Evolutionary conservation across 2,888 invertebrate species (phyloP).

Genomic region (Diabrotica balteata): DNA sequence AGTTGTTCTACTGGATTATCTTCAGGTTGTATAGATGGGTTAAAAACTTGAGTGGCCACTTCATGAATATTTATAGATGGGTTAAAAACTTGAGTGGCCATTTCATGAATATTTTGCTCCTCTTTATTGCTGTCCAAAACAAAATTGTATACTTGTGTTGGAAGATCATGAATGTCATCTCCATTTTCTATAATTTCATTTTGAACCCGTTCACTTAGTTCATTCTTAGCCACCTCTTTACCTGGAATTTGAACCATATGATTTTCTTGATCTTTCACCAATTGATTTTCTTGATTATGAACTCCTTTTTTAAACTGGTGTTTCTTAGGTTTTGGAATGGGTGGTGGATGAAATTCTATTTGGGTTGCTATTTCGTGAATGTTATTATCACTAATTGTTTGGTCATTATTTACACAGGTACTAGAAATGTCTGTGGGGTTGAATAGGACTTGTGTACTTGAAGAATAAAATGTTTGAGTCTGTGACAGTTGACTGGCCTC

Average conservation of each 20-base stretch:
- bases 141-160: background rate
- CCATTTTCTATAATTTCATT: background rate
- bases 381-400: slow-evolving; percentile 9
- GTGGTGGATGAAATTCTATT: slow-evolving; percentile 27
- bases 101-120: no score
- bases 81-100: no score
- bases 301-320: slow-evolving; percentile 7
- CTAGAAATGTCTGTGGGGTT: background rate
- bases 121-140: no score
- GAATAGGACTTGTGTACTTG: slow-evolving; percentile 44
- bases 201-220: background rate
- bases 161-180: slow-evolving; percentile 33
- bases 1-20: slow-evolving; percentile 3
- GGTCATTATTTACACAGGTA: background rate
- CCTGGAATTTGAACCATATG: background rate
- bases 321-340: slow-evolving; percentile 37
- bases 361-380: slow-evolving; percentile 4
- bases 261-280: background rate
- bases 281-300: background rate
- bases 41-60: no score
- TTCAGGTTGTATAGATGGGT: no score
- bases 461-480: slow-evolving; percentile 46
- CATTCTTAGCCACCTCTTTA: background rate
- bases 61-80: no score
- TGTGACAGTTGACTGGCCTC: slow-evolving; percentile 38